Evolutionary conservation across 2,888 invertebrate species (phyloP).

Genomic region (Xestoiulus laeticollis): DNA sequence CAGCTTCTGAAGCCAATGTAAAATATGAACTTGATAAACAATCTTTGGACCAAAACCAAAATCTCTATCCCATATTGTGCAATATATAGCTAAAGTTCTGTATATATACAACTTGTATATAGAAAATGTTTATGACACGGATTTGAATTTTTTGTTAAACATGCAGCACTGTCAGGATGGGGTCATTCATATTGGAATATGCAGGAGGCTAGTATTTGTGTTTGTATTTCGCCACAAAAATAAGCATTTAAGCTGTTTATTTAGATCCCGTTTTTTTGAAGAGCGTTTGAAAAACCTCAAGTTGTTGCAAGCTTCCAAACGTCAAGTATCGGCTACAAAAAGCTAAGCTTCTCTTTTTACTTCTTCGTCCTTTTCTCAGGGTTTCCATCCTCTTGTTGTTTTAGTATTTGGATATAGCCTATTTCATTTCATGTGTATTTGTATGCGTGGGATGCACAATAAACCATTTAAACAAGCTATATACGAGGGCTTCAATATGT

Average conservation of each 20-base stretch:
- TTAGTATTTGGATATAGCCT: slow-evolving; percentile 26
- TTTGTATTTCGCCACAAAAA: not conserved
- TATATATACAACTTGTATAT: too few relatives aligned
- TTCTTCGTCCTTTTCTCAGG: not conserved
- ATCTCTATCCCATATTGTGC: too few relatives aligned
- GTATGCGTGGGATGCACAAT: not conserved
- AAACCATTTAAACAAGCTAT: not conserved
- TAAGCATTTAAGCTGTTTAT: slow-evolving; percentile 18
- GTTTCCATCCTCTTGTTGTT: slow-evolving; percentile 4
- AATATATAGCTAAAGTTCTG: too few relatives aligned
- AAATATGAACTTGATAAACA: not conserved
- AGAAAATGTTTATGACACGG: not conserved
- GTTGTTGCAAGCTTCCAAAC: slow-evolving; percentile 17
- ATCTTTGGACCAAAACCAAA: not conserved
- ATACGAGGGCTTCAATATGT: not conserved
- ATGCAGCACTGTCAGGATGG: not conserved
- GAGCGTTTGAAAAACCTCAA: slow-evolving; percentile 9
- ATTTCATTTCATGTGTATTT: not conserved
- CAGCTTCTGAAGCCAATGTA: too few relatives aligned
- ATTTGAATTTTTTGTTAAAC: not conserved
- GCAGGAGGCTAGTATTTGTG: not conserved
- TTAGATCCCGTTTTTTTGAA: not conserved
- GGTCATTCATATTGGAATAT: not conserved
- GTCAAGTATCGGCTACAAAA: slow-evolving; percentile 3
- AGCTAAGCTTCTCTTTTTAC: slow-evolving; percentile 3